Percentiles rank a stretch among this genome's conserved stretches.
Conservation (phyloP, 2,113 vertebrate species). For the Panthera leo region DNA sequence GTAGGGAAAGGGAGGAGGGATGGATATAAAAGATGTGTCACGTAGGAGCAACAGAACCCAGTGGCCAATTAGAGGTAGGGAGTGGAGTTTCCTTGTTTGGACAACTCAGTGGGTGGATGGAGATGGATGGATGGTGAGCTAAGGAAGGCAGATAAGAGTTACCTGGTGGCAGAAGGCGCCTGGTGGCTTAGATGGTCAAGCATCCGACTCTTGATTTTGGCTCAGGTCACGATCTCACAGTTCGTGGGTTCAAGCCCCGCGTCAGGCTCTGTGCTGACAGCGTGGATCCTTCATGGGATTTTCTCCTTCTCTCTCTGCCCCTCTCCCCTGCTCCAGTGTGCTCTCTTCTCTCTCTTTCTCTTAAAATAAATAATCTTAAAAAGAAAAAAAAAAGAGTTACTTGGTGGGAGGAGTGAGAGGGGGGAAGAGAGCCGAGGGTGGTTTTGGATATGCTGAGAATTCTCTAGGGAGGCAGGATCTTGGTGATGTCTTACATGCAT, state of each 20-base stretch:
- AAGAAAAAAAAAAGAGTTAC: background rate
- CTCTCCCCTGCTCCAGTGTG: too few species aligned
- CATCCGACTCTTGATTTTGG: too few species aligned
- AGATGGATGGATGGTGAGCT: background rate
- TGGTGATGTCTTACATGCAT: background rate
- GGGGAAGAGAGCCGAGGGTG: rapidly evolving
- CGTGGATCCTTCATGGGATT: too few species aligned
- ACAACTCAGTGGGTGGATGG: background rate
- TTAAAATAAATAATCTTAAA: too few species aligned
- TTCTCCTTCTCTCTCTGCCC: too few species aligned
- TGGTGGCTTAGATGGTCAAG: too few species aligned
- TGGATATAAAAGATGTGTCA: background rate
- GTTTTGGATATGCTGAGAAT: background rate
- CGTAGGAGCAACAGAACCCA: background rate
- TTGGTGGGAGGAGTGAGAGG: background rate
- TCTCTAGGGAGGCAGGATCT: background rate
- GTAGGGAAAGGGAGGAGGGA: background rate
- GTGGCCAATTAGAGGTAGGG: background rate
- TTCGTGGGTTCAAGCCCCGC: too few species aligned
- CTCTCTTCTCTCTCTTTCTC: too few species aligned
- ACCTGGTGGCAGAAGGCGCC: background rate
- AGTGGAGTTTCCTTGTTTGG: background rate
- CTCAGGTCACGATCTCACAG: too few species aligned
- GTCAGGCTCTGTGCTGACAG: too few species aligned
- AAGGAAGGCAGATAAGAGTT: background rate